Evolutionary conservation across 2,113 vertebrate species (phyloP).

Genomic region (Astatotilapia flaviijosephi): DNA sequence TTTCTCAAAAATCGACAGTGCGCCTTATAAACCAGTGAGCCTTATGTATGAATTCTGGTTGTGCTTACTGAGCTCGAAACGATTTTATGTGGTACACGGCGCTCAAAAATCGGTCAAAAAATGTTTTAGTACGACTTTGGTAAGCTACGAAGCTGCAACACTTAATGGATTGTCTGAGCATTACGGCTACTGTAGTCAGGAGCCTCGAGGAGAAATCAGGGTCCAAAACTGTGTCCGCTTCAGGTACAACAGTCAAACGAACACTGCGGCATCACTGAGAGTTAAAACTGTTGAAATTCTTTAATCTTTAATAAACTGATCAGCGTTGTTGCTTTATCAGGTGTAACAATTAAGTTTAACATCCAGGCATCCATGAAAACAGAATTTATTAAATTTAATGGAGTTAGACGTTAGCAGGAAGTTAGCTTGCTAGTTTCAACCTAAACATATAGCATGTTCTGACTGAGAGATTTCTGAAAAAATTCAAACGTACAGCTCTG

Average conservation of each 20-base stretch:
- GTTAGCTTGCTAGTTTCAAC: neutral
- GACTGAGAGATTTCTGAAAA: neutral
- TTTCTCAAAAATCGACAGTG: neutral
- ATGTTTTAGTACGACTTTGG: neutral
- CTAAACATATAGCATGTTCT: neutral
- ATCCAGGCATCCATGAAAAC: neutral
- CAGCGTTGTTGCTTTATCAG: rapidly evolving
- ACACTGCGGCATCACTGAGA: rapidly evolving
- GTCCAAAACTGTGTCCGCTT: rapidly evolving
- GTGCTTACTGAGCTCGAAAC: rapidly evolving
- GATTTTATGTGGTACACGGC: rapidly evolving
- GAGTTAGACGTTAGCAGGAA: neutral
- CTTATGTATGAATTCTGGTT: neutral
- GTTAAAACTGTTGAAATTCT: rapidly evolving
- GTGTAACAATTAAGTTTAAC: neutral
- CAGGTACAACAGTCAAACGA: neutral
- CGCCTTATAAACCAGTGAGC: rapidly evolving
- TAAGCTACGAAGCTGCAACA: neutral
- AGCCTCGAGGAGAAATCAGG: rapidly evolving
- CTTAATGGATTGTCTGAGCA: neutral
- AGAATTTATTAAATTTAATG: neutral
- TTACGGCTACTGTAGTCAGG: neutral
- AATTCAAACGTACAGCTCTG: neutral
- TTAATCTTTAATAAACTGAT: neutral
- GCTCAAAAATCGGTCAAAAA: neutral